A percentile compares a stretch with the other conserved stretches of the same genome.
These are phyloP conservation scores for Phyllotis vaccarum DNA, from an alignment of 2,797 vertebrate species.

Conservation along the genomic window DNA sequence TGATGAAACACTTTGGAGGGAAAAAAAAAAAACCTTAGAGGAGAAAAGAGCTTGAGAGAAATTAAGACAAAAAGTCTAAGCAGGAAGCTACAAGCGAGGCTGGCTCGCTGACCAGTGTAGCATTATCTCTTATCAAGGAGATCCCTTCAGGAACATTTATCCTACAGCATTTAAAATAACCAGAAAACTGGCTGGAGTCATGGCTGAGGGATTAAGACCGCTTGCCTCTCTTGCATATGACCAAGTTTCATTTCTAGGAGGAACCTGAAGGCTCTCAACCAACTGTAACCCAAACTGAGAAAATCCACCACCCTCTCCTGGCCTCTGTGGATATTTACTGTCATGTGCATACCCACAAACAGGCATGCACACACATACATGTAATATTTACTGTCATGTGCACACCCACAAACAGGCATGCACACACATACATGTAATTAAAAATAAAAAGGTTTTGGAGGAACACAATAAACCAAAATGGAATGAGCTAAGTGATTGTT, in stretches of 20 bases:
- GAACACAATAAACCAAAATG: background rate
- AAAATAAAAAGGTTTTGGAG: background rate
- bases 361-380: background rate
- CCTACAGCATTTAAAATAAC: constrained; percentile 34
- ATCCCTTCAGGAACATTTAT: background rate
- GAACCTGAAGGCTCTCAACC: background rate
- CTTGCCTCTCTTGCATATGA: background rate
- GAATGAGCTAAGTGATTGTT: background rate
- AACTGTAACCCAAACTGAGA: background rate
- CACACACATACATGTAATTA: background rate
- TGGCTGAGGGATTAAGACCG: background rate
- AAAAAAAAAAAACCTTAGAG: background rate
- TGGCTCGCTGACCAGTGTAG: background rate
- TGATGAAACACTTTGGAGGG: background rate
- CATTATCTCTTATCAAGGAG: background rate
- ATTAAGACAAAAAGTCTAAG: background rate
- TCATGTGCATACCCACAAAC: background rate
- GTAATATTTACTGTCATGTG: background rate
- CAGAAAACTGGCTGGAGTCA: background rate
- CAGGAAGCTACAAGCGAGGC: background rate
- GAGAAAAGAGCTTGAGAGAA: background rate
- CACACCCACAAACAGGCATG: background rate
- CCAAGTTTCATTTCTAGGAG: background rate
- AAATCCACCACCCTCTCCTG: background rate
- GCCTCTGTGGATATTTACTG: background rate